Evolutionary conservation across 2,888 invertebrate species (phyloP), one percentile per base, ranked within the genome.

Genomic region (Rotaria sp.): DNA sequence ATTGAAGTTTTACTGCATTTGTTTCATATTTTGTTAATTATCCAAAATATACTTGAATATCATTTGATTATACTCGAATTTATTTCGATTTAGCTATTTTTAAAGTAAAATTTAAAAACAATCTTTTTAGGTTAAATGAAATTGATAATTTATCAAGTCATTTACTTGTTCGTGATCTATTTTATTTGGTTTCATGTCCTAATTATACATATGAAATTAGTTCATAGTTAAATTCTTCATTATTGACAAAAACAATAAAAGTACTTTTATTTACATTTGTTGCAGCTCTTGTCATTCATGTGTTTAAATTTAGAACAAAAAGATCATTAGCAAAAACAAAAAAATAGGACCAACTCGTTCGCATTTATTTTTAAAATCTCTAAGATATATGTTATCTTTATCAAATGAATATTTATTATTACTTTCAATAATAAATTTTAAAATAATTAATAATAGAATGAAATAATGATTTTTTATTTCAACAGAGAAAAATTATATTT

Each of bases 201-300:
- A 99, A 99, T 92, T 99, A 99, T 91, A 96, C 97, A 0, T 99
- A 98, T 90, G 99, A 99, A 92, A 93, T 95, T 89, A 94, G 95
- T 84, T 94, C 97, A 30, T 99, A 99, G 99, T 89, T 96, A 75
- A 94, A 95, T 89, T 99, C 97, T 91, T 94, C 96, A 18, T 91
- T 96, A 75, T 94, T 99, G 95, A 97, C 97, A 0, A 95, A 96
- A 90, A 96, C 96, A 91, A 92, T 96, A 88, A 96, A 97, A 92
- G 97, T 96, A 90, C 94, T 94, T 84, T 89, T 99, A 41, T 99
- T 99, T 92, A 94, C 96, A 0, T 90, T 95, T 4, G 97, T 96
- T 88, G 99, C 99, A 35, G 94, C 96, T 90, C 4, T 41, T 26
- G 24, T 41, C 24, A 45, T 26, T 80, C 24, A 11, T 45, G n/a